Conservation (phyloP, 2,888 invertebrate genomes). For the Acleris sparsana region DNA sequence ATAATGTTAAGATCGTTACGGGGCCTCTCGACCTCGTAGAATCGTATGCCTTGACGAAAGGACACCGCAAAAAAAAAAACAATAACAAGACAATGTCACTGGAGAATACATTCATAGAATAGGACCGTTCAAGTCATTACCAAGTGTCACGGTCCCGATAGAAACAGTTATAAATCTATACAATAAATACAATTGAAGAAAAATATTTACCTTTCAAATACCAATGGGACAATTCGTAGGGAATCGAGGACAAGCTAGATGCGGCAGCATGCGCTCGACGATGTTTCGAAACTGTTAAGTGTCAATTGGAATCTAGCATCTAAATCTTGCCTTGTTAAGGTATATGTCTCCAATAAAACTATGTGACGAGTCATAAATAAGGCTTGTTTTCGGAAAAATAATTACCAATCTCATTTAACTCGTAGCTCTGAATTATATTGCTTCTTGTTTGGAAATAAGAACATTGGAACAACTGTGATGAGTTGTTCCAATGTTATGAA, state of each 20-base stretch:
- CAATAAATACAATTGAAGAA: slow-evolving; percentile 34
- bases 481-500: too few relatives aligned
- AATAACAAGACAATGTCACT: slow-evolving; percentile 47
- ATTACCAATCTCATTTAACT: too few relatives aligned
- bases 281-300: slow-evolving; percentile 13
- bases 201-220: slow-evolving; percentile 26
- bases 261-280: slow-evolving; percentile 12
- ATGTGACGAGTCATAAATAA: not conserved
- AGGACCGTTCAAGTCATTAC: slow-evolving; percentile 47
- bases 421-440: too few relatives aligned
- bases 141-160: slow-evolving; percentile 47
- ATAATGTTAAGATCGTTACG: slow-evolving; percentile 48
- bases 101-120: slow-evolving; percentile 47
- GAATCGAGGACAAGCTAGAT: slow-evolving; percentile 24
- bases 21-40: slow-evolving; percentile 62
- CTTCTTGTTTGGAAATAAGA: too few relatives aligned
- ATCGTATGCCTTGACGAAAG: slow-evolving; percentile 60
- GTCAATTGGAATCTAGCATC: not conserved
- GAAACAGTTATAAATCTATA: slow-evolving; percentile 34
- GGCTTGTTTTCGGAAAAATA: too few relatives aligned
- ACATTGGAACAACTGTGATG: too few relatives aligned
- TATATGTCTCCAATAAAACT: slow-evolving; percentile 1
- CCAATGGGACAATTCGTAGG: slow-evolving; percentile 12
- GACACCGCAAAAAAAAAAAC: slow-evolving; percentile 55
- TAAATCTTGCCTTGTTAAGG: slow-evolving; percentile 4